Evolutionary conservation across 2,113 vertebrate genomes (phyloP).

Genomic region (Heteronetta atricapilla): DNA sequence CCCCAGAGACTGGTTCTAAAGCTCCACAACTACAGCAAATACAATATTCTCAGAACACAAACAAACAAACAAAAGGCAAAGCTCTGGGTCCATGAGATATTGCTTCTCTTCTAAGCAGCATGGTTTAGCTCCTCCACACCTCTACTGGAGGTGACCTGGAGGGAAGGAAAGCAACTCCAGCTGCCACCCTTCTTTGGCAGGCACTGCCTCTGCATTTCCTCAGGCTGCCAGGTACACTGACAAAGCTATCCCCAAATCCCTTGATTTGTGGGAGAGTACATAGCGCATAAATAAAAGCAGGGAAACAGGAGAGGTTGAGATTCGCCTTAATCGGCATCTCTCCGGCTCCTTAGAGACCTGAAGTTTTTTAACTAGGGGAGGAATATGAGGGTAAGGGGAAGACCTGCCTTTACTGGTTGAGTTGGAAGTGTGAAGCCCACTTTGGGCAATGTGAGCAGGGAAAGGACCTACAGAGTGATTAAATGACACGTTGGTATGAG

Average conservation of each 20-base stretch:
- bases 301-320: neutral
- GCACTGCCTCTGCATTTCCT: neutral
- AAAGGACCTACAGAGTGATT: neutral
- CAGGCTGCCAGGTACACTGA: neutral
- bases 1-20: constrained; percentile 42
- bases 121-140: neutral
- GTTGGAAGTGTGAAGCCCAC: neutral
- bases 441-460: neutral
- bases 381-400: neutral
- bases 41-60: neutral
- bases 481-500: neutral
- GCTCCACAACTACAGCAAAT: neutral
- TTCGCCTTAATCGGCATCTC: neutral
- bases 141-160: neutral
- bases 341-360: too few species aligned
- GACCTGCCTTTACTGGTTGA: neutral
- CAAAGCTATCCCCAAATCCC: neutral
- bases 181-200: neutral
- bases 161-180: neutral
- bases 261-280: neutral
- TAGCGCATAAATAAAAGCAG: neutral
- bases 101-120: neutral
- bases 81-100: neutral
- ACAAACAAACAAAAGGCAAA: neutral
- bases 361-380: too few species aligned